These are phyloP conservation scores for Anneissia japonica DNA, from an alignment of 35 echinoderm and acorn worm species.

Conservation along the genomic window DNA sequence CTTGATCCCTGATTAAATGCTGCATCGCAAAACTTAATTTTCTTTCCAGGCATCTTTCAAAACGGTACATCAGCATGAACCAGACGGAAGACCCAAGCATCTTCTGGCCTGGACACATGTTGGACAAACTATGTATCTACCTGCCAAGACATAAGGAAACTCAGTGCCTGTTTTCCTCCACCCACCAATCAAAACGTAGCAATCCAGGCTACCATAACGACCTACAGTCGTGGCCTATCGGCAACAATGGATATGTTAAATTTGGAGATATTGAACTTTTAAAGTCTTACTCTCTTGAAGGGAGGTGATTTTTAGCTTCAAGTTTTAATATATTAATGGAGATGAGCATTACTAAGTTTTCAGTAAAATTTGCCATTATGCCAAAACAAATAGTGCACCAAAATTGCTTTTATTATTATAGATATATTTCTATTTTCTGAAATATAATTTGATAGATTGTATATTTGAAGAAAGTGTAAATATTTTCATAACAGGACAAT, in stretches of 20 bases:
- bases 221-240: slow-evolving; percentile 65
- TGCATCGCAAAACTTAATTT: too few species aligned
- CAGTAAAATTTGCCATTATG: too few species aligned
- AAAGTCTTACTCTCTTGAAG: slow-evolving; percentile 73
- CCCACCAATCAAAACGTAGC: slow-evolving; percentile 4
- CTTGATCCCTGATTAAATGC: too few species aligned
- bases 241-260: slow-evolving; percentile 56
- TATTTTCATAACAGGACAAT: too few species aligned
- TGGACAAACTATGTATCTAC: slow-evolving; percentile 81
- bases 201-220: slow-evolving; percentile 55
- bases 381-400: too few species aligned
- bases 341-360: too few species aligned
- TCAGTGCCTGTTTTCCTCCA: slow-evolving; percentile 44
- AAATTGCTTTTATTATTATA: too few species aligned
- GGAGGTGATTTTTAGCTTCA: too few species aligned
- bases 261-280: slow-evolving; percentile 54
- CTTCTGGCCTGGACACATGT: slow-evolving; percentile 88
- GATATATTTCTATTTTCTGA: too few species aligned
- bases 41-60: slow-evolving; percentile 68
- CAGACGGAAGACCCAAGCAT: slow-evolving; percentile 35
- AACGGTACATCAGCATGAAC: slow-evolving; percentile 66
- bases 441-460: too few species aligned
- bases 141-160: slow-evolving; percentile 32
- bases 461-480: too few species aligned
- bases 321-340: too few species aligned